These are phyloP conservation scores for Camptogramma bilineatum DNA, from an alignment of 2,888 invertebrate genomes.

Conservation along the genomic window DNA sequence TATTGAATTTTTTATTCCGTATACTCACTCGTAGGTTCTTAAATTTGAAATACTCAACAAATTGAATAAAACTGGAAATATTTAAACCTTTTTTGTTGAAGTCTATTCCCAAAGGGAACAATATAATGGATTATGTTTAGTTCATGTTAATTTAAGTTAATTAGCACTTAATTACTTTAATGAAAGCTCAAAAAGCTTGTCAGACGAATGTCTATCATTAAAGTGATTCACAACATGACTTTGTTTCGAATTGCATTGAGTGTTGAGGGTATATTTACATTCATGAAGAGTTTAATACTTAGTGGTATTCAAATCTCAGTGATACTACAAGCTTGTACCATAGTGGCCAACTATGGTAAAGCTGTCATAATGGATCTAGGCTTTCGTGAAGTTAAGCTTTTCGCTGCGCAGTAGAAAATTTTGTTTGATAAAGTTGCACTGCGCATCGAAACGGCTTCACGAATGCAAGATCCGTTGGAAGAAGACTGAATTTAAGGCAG, in stretches of 20 bases:
- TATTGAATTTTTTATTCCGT: no score
- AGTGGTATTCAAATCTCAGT: no score
- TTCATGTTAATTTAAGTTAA: slow-evolving; percentile 50
- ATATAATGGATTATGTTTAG: slow-evolving; percentile 9
- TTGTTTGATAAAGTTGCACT: no score
- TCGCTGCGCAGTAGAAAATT: no score
- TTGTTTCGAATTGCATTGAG: slow-evolving; percentile 11
- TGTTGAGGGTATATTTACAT: slow-evolving; percentile 1
- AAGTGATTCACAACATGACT: slow-evolving; percentile 44
- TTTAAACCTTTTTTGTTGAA: not conserved
- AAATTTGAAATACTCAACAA: not conserved
- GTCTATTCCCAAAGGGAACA: slow-evolving; percentile 1
- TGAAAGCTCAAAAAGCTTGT: slow-evolving; percentile 53
- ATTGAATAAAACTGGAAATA: not conserved
- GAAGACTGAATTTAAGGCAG: no score
- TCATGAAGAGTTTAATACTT: not conserved
- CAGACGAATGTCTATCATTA: slow-evolving; percentile 60
- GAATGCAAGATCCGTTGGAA: no score
- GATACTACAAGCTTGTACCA: no score
- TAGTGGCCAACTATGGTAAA: no score
- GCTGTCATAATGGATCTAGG: no score
- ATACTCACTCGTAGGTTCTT: no score
- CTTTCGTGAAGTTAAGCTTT: no score
- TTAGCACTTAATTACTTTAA: slow-evolving; percentile 67
- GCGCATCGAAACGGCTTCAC: no score